Conservation (phyloP, 2,113 vertebrate genomes). For the Cyprinodon tularosa region DNA sequence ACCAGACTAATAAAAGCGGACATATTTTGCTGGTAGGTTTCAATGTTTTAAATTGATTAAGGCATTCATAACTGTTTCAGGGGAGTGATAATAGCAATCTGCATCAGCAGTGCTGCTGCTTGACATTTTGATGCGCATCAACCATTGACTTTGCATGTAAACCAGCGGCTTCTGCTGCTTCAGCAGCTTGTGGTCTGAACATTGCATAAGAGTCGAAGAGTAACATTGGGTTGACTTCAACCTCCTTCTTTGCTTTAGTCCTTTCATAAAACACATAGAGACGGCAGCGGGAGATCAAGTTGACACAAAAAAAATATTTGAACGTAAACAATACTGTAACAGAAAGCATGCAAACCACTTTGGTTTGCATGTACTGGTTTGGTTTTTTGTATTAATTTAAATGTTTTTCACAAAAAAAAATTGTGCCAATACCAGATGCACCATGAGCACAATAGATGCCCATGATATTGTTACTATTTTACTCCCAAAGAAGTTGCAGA, state of each 20-base stretch:
- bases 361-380: background rate
- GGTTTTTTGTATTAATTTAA: too few relatives aligned
- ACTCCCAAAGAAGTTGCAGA: background rate
- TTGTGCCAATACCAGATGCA: background rate
- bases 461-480: background rate
- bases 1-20: too few relatives aligned
- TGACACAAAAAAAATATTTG: background rate
- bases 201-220: background rate
- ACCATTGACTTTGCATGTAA: too few relatives aligned
- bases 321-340: background rate
- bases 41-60: too few relatives aligned
- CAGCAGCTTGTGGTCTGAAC: background rate
- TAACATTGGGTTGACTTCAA: background rate
- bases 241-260: background rate
- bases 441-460: background rate
- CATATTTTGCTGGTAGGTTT: too few relatives aligned
- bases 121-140: too few relatives aligned
- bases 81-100: too few relatives aligned
- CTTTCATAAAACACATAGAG: background rate
- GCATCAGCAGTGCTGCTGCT: too few relatives aligned
- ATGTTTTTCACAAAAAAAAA: background rate
- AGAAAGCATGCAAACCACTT: background rate
- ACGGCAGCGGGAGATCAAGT: too few relatives aligned
- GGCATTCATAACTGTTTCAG: too few relatives aligned
- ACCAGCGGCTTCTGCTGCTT: too few relatives aligned